Percentiles rank a stretch among this genome's conserved stretches.
phyloP scores from a whole-genome alignment of 2,797 vertebrate genomes.

The Chrysolophus pictus region DNA sequence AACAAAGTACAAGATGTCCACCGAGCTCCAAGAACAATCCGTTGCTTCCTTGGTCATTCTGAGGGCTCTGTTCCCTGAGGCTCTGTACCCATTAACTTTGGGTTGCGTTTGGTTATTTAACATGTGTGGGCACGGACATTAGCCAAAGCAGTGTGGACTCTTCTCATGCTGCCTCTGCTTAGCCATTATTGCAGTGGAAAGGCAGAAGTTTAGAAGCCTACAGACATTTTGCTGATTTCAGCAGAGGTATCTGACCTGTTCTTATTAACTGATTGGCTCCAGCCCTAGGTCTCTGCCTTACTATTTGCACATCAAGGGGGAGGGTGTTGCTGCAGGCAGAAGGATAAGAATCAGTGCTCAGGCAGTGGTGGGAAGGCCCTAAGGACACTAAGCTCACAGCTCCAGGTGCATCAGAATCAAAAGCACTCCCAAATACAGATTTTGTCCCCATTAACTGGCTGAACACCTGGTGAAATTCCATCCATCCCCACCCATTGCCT shows the following conservation, averaged over 20 bases:
- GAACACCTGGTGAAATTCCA: neutral
- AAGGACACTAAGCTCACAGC: neutral
- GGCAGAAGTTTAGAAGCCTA: neutral
- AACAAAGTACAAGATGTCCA: neutral
- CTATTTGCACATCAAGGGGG: neutral
- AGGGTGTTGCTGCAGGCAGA: neutral
- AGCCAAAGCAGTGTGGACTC: neutral
- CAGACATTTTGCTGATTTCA: neutral
- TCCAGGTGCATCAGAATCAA: neutral
- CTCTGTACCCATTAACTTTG: neutral
- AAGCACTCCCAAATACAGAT: neutral
- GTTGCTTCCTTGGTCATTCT: neutral
- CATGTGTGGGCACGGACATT: rapidly evolving
- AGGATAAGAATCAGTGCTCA: neutral
- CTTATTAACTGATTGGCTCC: neutral
- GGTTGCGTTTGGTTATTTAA: neutral
- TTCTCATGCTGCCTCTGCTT: neutral
- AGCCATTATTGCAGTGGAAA: neutral
- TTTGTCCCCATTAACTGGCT: neutral
- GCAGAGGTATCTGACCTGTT: neutral
- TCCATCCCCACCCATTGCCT: neutral
- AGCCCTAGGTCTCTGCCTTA: neutral
- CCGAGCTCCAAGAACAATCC: neutral
- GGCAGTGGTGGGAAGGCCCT: neutral
- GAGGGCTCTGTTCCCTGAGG: neutral